Evolutionary conservation across 2,888 invertebrate genomes (phyloP).

Genomic region (Poecilus cupreus): DNA sequence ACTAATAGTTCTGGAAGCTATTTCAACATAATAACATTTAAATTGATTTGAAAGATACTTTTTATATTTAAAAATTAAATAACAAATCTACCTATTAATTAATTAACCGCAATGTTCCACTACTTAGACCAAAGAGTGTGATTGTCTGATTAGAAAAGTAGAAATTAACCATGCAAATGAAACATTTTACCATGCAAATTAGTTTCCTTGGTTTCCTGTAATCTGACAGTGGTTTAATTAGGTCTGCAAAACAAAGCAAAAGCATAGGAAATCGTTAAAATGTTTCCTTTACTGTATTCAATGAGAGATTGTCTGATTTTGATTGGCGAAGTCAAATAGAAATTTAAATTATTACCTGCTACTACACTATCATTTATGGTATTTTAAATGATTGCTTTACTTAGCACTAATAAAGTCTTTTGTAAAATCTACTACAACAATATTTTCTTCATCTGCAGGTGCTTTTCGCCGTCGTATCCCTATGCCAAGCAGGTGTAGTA

Average conservation of each 20-base stretch:
- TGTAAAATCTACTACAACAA: too few species aligned
- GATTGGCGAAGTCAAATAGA: background rate
- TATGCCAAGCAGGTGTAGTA: conserved; percentile 15
- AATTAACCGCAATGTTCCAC: too few species aligned
- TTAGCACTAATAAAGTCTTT: too few species aligned
- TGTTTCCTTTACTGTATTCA: background rate
- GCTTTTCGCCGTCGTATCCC: conserved; percentile 17
- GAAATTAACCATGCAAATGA: background rate
- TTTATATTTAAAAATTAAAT: too few species aligned
- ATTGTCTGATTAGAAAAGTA: background rate
- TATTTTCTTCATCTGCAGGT: background rate
- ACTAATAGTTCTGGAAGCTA: too few species aligned
- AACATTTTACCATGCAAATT: background rate
- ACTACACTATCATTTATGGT: too few species aligned
- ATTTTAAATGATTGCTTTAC: too few species aligned
- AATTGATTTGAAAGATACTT: too few species aligned
- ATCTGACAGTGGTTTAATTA: background rate
- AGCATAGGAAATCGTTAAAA: background rate
- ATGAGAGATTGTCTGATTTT: background rate
- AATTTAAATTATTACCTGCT: background rate
- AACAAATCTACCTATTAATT: too few species aligned
- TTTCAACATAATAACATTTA: too few species aligned
- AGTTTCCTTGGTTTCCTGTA: background rate
- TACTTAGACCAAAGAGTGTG: background rate
- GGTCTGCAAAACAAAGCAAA: background rate